Evolutionary conservation across 2,113 vertebrate genomes (phyloP).

Genomic region (Poeciliopsis prolifica): DNA sequence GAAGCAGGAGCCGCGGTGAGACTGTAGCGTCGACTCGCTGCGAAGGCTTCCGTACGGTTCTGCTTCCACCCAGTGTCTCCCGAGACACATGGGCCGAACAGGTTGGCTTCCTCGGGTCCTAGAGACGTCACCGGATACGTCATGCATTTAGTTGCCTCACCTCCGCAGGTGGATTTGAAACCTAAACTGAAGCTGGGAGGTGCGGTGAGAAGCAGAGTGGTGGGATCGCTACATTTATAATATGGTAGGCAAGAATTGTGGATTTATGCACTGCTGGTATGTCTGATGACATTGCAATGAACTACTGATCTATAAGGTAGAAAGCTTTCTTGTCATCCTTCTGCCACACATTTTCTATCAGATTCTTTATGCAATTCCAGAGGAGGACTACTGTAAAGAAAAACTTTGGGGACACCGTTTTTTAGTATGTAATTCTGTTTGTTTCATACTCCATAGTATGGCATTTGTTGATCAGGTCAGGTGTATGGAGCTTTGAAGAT

Average conservation of each 20-base stretch:
- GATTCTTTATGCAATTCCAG: too few relatives aligned
- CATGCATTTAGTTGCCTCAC: not conserved
- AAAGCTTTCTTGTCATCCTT: too few relatives aligned
- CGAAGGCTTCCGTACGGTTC: not conserved
- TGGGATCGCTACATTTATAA: not conserved
- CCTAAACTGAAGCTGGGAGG: not conserved
- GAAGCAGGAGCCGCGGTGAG: not conserved
- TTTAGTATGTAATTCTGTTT: not conserved
- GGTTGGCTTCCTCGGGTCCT: not conserved
- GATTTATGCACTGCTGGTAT: not conserved
- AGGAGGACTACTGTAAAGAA: not conserved
- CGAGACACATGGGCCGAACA: not conserved
- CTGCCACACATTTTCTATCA: too few relatives aligned
- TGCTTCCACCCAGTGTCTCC: not conserved
- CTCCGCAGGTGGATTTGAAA: constrained; percentile 5
- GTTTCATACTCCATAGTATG: too few relatives aligned
- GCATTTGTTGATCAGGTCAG: not conserved
- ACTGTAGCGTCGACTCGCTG: not conserved
- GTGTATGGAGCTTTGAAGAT: not conserved
- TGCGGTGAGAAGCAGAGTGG: not conserved
- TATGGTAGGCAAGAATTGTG: not conserved
- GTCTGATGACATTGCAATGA: not conserved
- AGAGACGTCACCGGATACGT: not conserved
- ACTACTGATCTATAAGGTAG: too few relatives aligned
- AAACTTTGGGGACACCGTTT: not conserved